phyloP scores from a whole-genome alignment of 2,797 vertebrate species.

The Helostoma temminkii region DNA sequence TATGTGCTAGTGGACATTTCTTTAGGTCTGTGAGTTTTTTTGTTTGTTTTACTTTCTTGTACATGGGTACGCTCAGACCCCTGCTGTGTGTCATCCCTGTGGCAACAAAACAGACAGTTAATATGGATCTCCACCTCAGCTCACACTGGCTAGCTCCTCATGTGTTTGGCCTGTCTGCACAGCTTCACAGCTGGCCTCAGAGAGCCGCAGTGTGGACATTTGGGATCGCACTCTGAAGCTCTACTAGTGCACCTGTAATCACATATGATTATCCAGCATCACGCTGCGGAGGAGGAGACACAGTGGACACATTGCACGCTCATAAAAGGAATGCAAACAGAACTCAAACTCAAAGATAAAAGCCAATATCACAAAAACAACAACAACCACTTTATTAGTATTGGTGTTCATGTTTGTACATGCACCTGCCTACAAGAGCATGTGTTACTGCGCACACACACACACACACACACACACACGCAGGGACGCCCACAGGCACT shows the following conservation, averaged over 20 bases:
- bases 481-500: conserved; percentile 24
- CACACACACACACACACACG: conserved; percentile 2
- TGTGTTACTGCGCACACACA: conserved; percentile 4
- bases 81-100: conserved; percentile 51
- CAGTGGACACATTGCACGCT: conserved; percentile 3
- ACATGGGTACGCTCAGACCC: conserved; percentile 37
- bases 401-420: conserved; percentile 23
- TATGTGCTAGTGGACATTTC: conserved; percentile 40
- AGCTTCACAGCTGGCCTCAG: conserved; percentile 46
- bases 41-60: conserved; percentile 68
- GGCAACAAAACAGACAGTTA: conserved; percentile 59
- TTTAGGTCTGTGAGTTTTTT: conserved; percentile 20
- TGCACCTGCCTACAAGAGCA: conserved; percentile 5
- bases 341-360: conserved; percentile 22
- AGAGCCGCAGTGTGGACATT: conserved; percentile 34
- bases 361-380: conserved; percentile 21
- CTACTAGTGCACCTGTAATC: conserved; percentile 75
- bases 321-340: conserved; percentile 33
- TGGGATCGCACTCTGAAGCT: conserved; percentile 41
- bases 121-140: conserved; percentile 48
- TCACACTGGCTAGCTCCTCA: conserved; percentile 50
- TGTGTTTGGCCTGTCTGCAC: conserved; percentile 35
- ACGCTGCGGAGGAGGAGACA: conserved; percentile 38
- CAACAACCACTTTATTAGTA: conserved; percentile 32
- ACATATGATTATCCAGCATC: conserved; percentile 60